Percentiles rank a stretch among this genome's conserved stretches.
Evolutionary conservation across 2,888 invertebrate species (phyloP).

Genomic region (Leistus spinibarbis): DNA sequence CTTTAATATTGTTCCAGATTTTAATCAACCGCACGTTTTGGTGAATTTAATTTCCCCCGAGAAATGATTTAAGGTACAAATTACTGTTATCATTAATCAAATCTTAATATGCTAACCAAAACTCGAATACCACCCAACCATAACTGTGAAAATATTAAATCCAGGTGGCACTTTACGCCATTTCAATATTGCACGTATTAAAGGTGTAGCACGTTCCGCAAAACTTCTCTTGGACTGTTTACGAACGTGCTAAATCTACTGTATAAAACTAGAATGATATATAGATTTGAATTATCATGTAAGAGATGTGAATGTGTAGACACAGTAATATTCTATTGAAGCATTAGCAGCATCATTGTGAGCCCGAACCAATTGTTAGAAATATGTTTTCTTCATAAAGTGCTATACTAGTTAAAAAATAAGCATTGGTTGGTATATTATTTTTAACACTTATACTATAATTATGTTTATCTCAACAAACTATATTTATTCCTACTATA

Average conservation of each 20-base stretch:
- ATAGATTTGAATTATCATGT: conserved; percentile 11
- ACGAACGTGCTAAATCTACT: not conserved
- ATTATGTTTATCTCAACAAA: too few relatives aligned
- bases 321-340: too few relatives aligned
- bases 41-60: conserved; percentile 39
- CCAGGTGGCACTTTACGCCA: not conserved
- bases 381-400: too few relatives aligned
- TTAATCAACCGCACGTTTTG: conserved; percentile 40
- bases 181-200: conserved; percentile 2
- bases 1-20: conserved; percentile 40
- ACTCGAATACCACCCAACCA: not conserved
- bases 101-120: conserved; percentile 34
- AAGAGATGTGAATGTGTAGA: too few relatives aligned
- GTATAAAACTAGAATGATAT: not conserved
- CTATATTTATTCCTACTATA: too few relatives aligned
- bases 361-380: too few relatives aligned
- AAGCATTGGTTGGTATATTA: too few relatives aligned
- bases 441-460: too few relatives aligned
- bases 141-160: not conserved
- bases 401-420: too few relatives aligned
- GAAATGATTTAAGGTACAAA: conserved; percentile 40
- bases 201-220: not conserved
- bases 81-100: conserved; percentile 40
- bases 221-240: not conserved
- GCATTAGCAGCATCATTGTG: too few relatives aligned